Evolutionary conservation across 2,113 vertebrate genomes (phyloP).

Genomic region (Odocoileus virginianus): DNA sequence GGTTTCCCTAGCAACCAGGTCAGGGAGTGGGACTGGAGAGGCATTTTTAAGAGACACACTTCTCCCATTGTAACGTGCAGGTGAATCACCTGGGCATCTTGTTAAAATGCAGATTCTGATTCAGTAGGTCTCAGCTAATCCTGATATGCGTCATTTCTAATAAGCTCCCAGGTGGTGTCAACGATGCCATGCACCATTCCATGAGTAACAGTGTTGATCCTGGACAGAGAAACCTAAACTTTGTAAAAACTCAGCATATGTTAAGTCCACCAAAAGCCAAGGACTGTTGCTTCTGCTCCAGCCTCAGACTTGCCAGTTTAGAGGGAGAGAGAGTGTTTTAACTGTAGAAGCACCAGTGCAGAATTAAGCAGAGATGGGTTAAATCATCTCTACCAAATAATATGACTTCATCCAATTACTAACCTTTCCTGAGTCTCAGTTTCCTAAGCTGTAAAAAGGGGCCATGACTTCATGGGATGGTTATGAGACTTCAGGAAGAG

Average conservation of each 20-base stretch:
- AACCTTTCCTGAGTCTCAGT: background rate
- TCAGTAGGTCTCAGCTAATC: background rate
- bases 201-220: background rate
- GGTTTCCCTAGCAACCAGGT: slow-evolving; percentile 44
- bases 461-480: background rate
- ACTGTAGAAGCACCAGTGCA: fast-evolving
- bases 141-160: background rate
- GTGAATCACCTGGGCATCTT: background rate
- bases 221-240: background rate
- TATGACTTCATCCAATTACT: background rate
- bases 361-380: background rate
- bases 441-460: background rate
- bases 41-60: background rate
- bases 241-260: background rate
- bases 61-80: background rate
- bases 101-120: background rate
- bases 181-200: fast-evolving
- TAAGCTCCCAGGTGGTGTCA: background rate
- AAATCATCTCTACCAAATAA: background rate
- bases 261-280: background rate
- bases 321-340: background rate
- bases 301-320: background rate
- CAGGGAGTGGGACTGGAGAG: background rate
- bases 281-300: background rate
- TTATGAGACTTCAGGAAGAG: background rate